Evolutionary conservation across 2,888 invertebrate genomes (phyloP).

Genomic region (Thera britannica): DNA sequence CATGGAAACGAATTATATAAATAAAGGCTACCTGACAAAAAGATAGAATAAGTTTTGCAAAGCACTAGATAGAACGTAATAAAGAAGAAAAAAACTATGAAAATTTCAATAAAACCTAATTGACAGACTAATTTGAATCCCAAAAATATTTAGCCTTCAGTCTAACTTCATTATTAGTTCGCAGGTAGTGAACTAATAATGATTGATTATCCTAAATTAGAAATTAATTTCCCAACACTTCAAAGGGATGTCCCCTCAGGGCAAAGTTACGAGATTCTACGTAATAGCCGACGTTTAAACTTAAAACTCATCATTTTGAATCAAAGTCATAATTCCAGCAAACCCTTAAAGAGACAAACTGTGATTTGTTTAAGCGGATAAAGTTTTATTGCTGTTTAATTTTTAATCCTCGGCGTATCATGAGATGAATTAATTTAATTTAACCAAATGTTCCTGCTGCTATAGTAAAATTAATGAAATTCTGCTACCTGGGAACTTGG

Average conservation of each 20-base stretch:
- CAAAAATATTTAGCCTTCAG: background rate
- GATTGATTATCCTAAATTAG: slow-evolving; percentile 27
- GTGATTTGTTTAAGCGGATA: slow-evolving; percentile 49
- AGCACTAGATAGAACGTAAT: too few relatives aligned
- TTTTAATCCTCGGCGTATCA: slow-evolving; percentile 47
- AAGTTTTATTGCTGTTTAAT: slow-evolving; percentile 57
- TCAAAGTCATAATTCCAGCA: slow-evolving; percentile 29
- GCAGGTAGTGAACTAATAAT: slow-evolving; percentile 15
- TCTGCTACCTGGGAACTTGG: background rate
- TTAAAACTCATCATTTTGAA: slow-evolving; percentile 31
- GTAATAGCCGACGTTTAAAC: slow-evolving; percentile 35
- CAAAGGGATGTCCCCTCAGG: slow-evolving; percentile 19
- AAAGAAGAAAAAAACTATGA: too few relatives aligned
- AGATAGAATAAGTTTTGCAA: too few relatives aligned
- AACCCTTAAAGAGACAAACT: slow-evolving; percentile 47
- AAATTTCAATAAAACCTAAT: too few relatives aligned
- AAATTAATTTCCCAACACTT: slow-evolving; percentile 17
- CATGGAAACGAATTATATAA: too few relatives aligned
- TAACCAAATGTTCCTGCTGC: background rate
- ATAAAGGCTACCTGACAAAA: too few relatives aligned
- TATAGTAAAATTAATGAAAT: too few relatives aligned
- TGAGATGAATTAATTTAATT: slow-evolving; percentile 28
- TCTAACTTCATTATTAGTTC: background rate
- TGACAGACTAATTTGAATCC: too few relatives aligned
- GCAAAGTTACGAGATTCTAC: slow-evolving; percentile 28